These are phyloP conservation scores for Nansenia antarctica DNA, from an alignment of 2,113 vertebrate species.

Conservation along the genomic window DNA sequence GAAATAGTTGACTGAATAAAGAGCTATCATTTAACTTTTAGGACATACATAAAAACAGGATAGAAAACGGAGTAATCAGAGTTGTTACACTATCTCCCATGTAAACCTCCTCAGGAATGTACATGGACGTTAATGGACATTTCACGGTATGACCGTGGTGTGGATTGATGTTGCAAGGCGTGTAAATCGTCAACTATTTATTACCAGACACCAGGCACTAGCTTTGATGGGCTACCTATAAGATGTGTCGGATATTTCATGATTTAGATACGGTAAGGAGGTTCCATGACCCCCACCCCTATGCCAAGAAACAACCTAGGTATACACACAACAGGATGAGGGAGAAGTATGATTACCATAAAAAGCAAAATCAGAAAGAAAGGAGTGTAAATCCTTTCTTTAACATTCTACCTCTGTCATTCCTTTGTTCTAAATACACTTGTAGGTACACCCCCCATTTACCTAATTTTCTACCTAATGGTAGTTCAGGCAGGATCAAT, in stretches of 20 bases:
- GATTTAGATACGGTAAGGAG: constrained; percentile 21
- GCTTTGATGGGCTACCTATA: constrained; percentile 19
- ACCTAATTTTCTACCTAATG: constrained; percentile 35
- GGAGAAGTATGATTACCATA: no score
- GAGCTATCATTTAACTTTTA: neutral
- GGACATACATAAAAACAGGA: neutral
- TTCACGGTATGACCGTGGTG: constrained; percentile 27
- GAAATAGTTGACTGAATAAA: neutral
- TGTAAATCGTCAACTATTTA: constrained; percentile 30
- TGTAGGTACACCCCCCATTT: neutral
- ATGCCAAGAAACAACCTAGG: constrained; percentile 20
- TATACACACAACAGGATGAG: constrained; percentile 13
- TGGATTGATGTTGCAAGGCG: constrained; percentile 17
- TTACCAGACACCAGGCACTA: constrained; percentile 8
- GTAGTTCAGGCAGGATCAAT: constrained; percentile 56
- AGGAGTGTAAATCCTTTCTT: no score
- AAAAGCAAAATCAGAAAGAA: no score
- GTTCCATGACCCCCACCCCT: constrained; percentile 23
- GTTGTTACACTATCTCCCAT: neutral
- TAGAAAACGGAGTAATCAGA: neutral
- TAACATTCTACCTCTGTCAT: no score
- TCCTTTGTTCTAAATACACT: no score
- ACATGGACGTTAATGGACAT: constrained; percentile 24
- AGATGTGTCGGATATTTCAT: constrained; percentile 29
- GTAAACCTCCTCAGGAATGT: constrained; percentile 5